phyloP scores from a whole-genome alignment of 2,113 vertebrate genomes.

The Corydoras sp. region DNA sequence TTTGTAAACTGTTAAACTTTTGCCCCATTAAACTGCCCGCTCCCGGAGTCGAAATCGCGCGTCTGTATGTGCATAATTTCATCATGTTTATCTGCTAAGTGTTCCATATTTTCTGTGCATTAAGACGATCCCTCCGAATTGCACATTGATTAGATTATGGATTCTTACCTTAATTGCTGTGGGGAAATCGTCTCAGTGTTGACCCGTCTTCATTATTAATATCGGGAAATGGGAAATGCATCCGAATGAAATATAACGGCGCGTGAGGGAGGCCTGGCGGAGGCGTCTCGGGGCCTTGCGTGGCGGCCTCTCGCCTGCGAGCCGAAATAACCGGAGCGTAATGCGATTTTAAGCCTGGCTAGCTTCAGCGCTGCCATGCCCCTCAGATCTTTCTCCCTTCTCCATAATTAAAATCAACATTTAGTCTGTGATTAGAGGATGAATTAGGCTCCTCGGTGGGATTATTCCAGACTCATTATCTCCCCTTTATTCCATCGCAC shows the following conservation, averaged over 20 bases:
- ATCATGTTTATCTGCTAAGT: slow-evolving; percentile 36
- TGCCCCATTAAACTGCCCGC: slow-evolving; percentile 61
- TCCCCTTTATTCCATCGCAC: slow-evolving; percentile 50
- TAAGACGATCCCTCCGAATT: slow-evolving; percentile 70
- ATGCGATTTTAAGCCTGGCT: slow-evolving; percentile 9
- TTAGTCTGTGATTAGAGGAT: slow-evolving; percentile 61
- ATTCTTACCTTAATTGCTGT: slow-evolving; percentile 70
- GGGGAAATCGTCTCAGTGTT: slow-evolving; percentile 63
- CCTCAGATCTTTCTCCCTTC: slow-evolving; percentile 50
- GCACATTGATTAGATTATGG: slow-evolving; percentile 72
- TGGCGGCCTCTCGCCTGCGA: background rate
- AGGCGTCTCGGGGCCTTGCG: background rate
- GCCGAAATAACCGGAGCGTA: slow-evolving; percentile 1
- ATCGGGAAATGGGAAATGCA: slow-evolving; percentile 62
- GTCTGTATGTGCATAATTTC: slow-evolving; percentile 51
- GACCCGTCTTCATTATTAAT: slow-evolving; percentile 69
- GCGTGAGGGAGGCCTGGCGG: background rate
- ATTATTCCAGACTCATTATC: slow-evolving; percentile 67
- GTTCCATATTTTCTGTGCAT: slow-evolving; percentile 65
- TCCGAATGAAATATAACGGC: slow-evolving; percentile 49
- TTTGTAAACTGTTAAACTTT: slow-evolving; percentile 63
- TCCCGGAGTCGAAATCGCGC: slow-evolving; percentile 57
- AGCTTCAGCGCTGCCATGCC: slow-evolving; percentile 25
- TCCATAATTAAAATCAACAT: slow-evolving; percentile 69
- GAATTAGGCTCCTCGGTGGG: slow-evolving; percentile 59